Evolutionary conservation across 2,888 invertebrate species (phyloP).

Genomic region (Apamea monoglypha): DNA sequence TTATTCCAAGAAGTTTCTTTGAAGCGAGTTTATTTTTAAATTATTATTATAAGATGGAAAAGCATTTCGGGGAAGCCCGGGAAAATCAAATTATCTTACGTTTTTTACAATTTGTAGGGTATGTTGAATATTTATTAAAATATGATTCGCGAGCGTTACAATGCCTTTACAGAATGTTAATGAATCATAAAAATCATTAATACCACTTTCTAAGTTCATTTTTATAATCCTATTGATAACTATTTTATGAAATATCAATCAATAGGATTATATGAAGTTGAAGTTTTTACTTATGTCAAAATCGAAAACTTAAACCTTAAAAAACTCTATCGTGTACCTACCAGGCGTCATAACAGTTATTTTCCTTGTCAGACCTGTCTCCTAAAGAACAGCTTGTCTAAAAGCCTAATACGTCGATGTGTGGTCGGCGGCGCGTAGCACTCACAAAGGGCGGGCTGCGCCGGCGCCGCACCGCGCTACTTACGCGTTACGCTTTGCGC

Average conservation of each 20-base stretch:
- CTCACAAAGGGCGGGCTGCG: conserved; percentile 67
- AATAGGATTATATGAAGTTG: too few species aligned
- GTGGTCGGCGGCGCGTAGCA: conserved; percentile 60
- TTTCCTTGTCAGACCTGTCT: conserved; percentile 30
- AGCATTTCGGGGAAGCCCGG: neutral
- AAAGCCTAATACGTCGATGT: conserved; percentile 63
- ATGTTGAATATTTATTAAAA: too few species aligned
- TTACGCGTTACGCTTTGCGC: conserved; percentile 67
- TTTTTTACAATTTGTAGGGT: too few species aligned
- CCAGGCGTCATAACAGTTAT: neutral
- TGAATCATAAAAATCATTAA: too few species aligned
- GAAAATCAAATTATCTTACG: too few species aligned
- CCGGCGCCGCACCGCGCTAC: conserved; percentile 76
- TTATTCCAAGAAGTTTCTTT: conserved; percentile 27
- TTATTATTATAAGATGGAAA: neutral
- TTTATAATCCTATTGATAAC: too few species aligned
- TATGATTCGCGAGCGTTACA: too few species aligned
- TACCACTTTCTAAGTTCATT: too few species aligned
- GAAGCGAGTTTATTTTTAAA: conserved; percentile 12
- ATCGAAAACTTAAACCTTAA: neutral
- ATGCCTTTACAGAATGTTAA: too few species aligned
- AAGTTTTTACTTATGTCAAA: too few species aligned
- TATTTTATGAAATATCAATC: too few species aligned
- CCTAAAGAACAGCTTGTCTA: conserved; percentile 29
- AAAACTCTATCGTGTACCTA: neutral